Percentiles rank a stretch among this genome's conserved stretches.
Conservation (phyloP, 2,113 vertebrate species). For the Butorides virescens region DNA sequence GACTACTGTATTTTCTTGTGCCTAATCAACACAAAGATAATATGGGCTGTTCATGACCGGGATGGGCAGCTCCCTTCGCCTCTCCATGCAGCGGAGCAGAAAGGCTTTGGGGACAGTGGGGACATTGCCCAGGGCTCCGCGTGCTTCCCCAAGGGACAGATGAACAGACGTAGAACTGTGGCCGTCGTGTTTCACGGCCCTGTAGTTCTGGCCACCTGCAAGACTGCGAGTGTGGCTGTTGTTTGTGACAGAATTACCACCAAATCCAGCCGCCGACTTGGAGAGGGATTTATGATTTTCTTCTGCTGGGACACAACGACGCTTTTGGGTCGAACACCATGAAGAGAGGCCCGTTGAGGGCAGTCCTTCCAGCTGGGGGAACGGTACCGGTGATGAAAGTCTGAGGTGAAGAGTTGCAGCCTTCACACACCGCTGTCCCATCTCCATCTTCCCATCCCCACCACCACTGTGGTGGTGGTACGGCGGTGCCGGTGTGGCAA, state of each 20-base stretch:
- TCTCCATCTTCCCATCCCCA: not conserved
- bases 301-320: fast-evolving
- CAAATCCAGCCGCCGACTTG: not conserved
- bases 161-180: not conserved
- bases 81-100: fast-evolving
- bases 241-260: not conserved
- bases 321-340: not conserved
- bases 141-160: not conserved
- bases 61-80: fast-evolving
- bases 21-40: not conserved
- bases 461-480: fast-evolving
- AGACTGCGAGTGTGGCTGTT: not conserved
- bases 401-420: not conserved
- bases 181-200: not conserved
- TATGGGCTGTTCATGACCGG: fast-evolving
- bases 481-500: not conserved
- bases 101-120: not conserved
- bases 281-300: not conserved
- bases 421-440: not conserved
- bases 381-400: not conserved
- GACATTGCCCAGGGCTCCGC: not conserved
- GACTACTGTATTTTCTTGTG: not conserved
- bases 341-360: not conserved
- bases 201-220: not conserved
- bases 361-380: not conserved